phyloP scores from a whole-genome alignment of 30 jellyfish, hydroid and myxozoan species.

The Hydractinia echinata region DNA sequence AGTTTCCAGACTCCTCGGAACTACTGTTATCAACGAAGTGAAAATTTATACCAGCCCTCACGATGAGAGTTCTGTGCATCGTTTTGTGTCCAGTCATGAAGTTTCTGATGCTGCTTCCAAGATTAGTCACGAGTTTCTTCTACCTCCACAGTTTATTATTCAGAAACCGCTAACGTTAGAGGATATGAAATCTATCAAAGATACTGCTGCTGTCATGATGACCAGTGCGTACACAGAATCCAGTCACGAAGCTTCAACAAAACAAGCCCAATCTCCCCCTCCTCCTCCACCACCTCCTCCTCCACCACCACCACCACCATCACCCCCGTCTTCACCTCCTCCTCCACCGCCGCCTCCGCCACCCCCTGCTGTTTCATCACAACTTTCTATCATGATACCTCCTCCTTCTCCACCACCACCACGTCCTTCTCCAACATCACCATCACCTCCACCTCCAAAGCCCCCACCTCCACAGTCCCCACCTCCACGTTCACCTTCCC shows the following conservation, averaged over 20 bases:
- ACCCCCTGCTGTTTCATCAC: not conserved
- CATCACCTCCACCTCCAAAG: constrained; percentile 9
- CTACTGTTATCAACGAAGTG: constrained; percentile 19
- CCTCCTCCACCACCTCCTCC: not conserved
- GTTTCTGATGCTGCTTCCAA: constrained; percentile 40
- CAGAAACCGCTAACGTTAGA: constrained; percentile 4
- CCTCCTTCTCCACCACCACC: constrained; percentile 19
- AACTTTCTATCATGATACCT: not conserved
- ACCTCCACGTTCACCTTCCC: not conserved
- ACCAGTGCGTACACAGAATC: constrained; percentile 22
- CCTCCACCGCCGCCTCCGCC: constrained; percentile 15
- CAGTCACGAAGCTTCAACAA: not conserved
- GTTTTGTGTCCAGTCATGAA: constrained; percentile 33
- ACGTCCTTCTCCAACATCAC: constrained; percentile 6
- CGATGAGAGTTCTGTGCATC: constrained; percentile 25
- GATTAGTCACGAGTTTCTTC: constrained; percentile 20
- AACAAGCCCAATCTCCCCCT: not conserved
- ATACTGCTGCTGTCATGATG: constrained; percentile 22
- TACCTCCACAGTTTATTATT: constrained; percentile 30
- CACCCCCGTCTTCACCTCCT: not conserved
- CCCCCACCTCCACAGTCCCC: not conserved
- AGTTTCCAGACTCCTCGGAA: constrained; percentile 11
- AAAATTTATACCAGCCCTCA: constrained; percentile 22
- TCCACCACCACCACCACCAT: not conserved
- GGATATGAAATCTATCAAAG: not conserved